These are phyloP conservation scores for Eilema griseolum DNA, from an alignment of 2,888 invertebrate genomes.

Conservation along the genomic window DNA sequence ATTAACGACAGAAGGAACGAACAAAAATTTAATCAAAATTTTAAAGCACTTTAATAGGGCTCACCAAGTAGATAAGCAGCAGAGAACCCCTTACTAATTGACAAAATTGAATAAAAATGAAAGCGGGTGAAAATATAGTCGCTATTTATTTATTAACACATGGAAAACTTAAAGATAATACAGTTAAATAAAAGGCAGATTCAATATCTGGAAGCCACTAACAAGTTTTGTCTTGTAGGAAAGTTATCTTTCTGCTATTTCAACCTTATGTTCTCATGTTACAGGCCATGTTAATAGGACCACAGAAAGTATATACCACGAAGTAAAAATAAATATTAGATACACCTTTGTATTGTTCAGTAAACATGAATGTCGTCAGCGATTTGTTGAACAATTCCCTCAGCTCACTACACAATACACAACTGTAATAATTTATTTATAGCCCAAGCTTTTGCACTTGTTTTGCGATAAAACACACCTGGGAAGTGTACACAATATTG, in stretches of 20 bases:
- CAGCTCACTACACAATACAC: conserved; percentile 14
- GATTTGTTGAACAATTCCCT: conserved; percentile 15
- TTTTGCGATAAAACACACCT: conserved; percentile 9
- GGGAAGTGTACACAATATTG: not conserved
- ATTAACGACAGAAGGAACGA: no score
- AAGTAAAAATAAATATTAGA: not conserved
- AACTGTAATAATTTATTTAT: conserved; percentile 30
- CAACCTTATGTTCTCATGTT: not conserved
- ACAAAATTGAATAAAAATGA: no score
- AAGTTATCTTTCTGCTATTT: not conserved
- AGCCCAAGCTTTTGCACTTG: not conserved
- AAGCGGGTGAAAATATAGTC: no score
- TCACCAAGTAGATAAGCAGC: no score
- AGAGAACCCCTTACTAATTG: no score
- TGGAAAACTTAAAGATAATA: no score
- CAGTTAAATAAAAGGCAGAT: no score
- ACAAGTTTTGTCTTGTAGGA: no score
- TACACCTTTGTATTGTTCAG: not conserved
- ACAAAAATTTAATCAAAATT: no score
- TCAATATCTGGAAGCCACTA: no score
- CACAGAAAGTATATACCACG: not conserved
- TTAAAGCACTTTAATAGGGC: no score
- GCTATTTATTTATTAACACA: no score
- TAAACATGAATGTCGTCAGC: not conserved
- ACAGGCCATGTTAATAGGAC: not conserved